Base-by-base conservation (phyloP, 2,888 invertebrate genomes). In the Drosophila kanekoi region DNA sequence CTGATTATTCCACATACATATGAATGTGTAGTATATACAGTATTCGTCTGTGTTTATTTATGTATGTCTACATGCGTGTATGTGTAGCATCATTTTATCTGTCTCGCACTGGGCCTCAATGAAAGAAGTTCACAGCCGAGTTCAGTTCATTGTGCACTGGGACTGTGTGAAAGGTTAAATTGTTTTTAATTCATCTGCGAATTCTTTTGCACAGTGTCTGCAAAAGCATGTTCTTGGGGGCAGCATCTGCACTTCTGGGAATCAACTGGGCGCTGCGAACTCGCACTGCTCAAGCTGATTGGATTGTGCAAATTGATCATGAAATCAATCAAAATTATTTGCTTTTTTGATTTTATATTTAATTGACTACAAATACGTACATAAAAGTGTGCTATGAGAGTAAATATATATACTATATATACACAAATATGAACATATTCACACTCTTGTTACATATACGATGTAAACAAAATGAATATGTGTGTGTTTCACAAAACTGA, bases 131-230 rank as follows among this genome's bases (percentile, higher is more conserved):
- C 87, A 84, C 81, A 84, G 81, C 65, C 72, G 81, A 85, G 87
- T 77, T 86, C 79, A 85, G 84, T 72, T 82, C 73, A 85, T 87
- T 85, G 85, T 84, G 81, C 77, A 74, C 82, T 77, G 60, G 48
- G 53, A 66, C 71, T 76, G 71, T 76, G 71, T 54, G 70, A 85
- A 87, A 83, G 89, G 88, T 89, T 87, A 89, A 89, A 87, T 89
- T 89, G 85, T 88, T 83, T 88, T 82, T 82, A 85, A 85, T 85
- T 85, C 79, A 75, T 86, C 82, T 73, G 83, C 82, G 77, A 83
- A 84, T 83, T 85, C 85, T 72, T 79, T 58, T 51, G 72, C 77
- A 43, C 52, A 67, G 44, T 47, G 65, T 79, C 74, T 77, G 74
- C 72, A 78, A 54, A 57, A 69, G 33, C 14, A 43, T 43, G 33